Evolutionary conservation across 2,888 invertebrate species (phyloP).

Genomic region (Aspidiotus rigidus): DNA sequence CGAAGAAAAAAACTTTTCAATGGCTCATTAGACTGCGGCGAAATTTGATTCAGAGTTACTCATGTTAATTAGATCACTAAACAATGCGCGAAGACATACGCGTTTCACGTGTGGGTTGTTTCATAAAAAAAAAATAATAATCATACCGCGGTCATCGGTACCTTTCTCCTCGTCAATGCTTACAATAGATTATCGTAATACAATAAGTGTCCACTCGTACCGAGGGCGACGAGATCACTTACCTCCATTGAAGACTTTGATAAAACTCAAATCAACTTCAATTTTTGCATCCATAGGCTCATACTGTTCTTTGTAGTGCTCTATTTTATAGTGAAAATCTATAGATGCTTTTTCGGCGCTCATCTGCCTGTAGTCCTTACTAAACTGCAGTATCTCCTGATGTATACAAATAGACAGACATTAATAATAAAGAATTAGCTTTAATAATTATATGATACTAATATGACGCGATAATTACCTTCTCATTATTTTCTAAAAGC

Average conservation of each 20-base stretch:
- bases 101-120: too few species aligned
- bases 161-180: too few species aligned
- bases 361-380: constrained; percentile 77
- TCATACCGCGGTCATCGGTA: too few species aligned
- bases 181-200: too few species aligned
- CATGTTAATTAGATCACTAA: too few species aligned
- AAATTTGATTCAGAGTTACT: too few species aligned
- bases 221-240: constrained; percentile 41
- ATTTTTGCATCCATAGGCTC: constrained; percentile 59
- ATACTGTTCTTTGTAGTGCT: constrained; percentile 73
- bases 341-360: constrained; percentile 65
- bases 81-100: too few species aligned
- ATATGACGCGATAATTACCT: constrained; percentile 44
- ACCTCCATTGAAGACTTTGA: constrained; percentile 50
- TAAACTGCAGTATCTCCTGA: constrained; percentile 71
- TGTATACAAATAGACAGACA: constrained; percentile 13
- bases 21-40: too few species aligned
- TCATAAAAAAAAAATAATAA: too few species aligned
- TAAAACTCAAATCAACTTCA: constrained; percentile 48
- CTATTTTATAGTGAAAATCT: constrained; percentile 70
- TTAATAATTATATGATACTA: neutral
- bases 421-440: neutral
- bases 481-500: constrained; percentile 62
- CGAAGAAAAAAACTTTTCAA: too few species aligned
- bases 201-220: too few species aligned